phyloP scores from a whole-genome alignment of 2,797 vertebrate genomes.

The Diglossa cyanea region DNA sequence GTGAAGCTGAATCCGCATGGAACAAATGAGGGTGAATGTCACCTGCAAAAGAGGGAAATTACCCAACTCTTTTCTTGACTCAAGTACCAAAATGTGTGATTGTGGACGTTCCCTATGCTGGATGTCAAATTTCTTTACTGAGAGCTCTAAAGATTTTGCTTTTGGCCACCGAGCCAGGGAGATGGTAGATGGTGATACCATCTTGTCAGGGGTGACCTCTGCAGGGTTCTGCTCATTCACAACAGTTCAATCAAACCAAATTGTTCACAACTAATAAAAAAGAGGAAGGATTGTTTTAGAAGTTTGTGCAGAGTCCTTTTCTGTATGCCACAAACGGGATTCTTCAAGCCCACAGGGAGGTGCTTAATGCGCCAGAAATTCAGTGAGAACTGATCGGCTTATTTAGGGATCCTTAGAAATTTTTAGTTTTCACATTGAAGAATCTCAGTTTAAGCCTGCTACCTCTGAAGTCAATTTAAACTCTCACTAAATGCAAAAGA shows the following conservation, averaged over 20 bases:
- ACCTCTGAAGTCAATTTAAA: conserved; percentile 39
- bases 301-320: neutral
- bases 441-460: conserved; percentile 37
- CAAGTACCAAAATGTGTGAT: neutral
- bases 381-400: conserved; percentile 34
- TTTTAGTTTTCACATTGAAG: conserved; percentile 34
- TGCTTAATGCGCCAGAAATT: conserved; percentile 50
- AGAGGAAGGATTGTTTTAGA: neutral
- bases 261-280: neutral
- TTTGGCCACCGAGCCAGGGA: accelerated
- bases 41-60: conserved; percentile 19
- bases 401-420: conserved; percentile 44
- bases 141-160: neutral
- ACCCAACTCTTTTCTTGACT: neutral
- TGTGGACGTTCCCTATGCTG: neutral
- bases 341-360: conserved; percentile 11
- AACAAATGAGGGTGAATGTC: conserved; percentile 17
- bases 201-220: neutral
- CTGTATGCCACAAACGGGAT: neutral
- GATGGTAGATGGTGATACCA: neutral
- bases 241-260: neutral
- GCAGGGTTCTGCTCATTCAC: neutral
- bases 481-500: conserved; percentile 16
- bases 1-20: neutral
- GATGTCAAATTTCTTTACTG: neutral